Conservation (phyloP, 2,797 vertebrate genomes). For the Anguilla anguilla region DNA sequence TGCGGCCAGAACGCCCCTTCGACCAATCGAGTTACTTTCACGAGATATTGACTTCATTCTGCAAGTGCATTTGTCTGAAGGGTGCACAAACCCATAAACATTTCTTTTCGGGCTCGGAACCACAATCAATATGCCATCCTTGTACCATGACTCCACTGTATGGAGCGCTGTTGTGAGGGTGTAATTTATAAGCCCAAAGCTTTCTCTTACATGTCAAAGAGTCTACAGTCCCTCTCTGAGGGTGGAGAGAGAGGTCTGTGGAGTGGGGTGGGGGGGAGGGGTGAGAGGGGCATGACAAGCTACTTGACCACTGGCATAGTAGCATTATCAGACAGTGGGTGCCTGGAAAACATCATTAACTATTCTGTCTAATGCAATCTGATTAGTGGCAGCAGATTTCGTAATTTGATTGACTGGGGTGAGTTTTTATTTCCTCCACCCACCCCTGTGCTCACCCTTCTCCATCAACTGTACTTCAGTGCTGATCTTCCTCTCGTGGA, state of each 20-base stretch:
- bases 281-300: neutral
- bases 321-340: neutral
- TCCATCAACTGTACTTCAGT: neutral
- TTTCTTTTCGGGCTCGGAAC: neutral
- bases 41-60: neutral
- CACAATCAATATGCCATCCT: neutral
- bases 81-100: neutral
- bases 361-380: neutral
- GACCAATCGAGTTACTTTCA: neutral
- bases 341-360: neutral
- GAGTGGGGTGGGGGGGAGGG: neutral
- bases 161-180: neutral
- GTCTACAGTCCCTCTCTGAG: neutral
- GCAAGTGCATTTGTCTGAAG: neutral
- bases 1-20: neutral
- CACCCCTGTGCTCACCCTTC: no score
- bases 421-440: neutral
- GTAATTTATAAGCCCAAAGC: neutral
- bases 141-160: neutral
- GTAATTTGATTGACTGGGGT: neutral
- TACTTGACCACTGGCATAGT: neutral
- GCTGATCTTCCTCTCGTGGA: neutral
- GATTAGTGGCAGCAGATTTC: neutral
- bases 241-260: neutral
- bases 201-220: neutral